Conservation (phyloP, 2,888 invertebrate species). For the Cheilosia scutellata region DNA sequence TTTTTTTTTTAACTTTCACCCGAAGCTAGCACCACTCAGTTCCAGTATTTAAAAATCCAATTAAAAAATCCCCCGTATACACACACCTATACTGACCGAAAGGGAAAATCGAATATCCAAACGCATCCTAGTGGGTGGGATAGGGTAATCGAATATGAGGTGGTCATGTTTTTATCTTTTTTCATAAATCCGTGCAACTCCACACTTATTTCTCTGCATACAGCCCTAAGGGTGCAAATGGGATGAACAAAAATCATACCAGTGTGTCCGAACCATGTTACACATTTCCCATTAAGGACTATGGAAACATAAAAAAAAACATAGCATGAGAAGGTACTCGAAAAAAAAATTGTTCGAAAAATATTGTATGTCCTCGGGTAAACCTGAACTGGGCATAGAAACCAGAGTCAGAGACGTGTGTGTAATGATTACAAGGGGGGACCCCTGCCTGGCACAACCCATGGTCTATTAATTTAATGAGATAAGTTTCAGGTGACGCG, state of each 20-base stretch:
- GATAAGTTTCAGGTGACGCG: slow-evolving; percentile 71
- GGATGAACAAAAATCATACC: slow-evolving; percentile 32
- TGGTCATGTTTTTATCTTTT: slow-evolving; percentile 47
- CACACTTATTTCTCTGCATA: slow-evolving; percentile 43
- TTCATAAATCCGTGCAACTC: slow-evolving; percentile 40
- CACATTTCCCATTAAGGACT: slow-evolving; percentile 56
- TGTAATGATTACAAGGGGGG: slow-evolving; percentile 53
- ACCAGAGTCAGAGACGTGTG: slow-evolving; percentile 24
- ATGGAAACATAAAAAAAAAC: neutral
- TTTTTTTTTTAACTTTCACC: slow-evolving; percentile 76
- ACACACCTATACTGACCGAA: slow-evolving; percentile 28
- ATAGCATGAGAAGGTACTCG: slow-evolving; percentile 21
- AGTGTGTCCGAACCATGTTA: slow-evolving; percentile 54
- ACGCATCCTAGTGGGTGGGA: slow-evolving; percentile 36
- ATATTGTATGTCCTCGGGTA: slow-evolving; percentile 57
- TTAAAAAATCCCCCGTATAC: slow-evolving; percentile 81
- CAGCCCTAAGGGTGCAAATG: slow-evolving; percentile 51
- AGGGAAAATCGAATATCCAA: slow-evolving; percentile 67
- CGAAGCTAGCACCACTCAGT: slow-evolving; percentile 62
- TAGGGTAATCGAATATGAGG: slow-evolving; percentile 60
- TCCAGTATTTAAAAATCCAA: slow-evolving; percentile 84
- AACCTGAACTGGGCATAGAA: slow-evolving; percentile 18
- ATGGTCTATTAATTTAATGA: slow-evolving; percentile 69
- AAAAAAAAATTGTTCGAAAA: slow-evolving; percentile 63
- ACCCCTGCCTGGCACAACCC: slow-evolving; percentile 7